These are phyloP conservation scores for Umimayanthus chanpuru DNA, from an alignment of 92 coral and sea anemone species.

Conservation along the genomic window DNA sequence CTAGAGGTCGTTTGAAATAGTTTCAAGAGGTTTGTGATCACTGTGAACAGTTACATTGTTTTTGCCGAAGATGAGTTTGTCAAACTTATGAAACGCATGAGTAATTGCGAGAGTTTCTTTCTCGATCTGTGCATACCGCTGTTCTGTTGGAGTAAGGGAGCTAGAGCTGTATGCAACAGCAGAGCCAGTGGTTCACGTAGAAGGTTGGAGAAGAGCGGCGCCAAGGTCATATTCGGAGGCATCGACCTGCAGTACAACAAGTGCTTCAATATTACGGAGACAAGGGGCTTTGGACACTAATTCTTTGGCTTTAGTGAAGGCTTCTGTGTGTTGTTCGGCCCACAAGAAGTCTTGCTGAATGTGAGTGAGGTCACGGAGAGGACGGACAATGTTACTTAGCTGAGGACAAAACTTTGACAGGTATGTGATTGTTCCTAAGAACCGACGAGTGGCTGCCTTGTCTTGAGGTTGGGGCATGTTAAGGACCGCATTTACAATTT, in stretches of 20 bases:
- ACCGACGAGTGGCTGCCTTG: conserved; percentile 58
- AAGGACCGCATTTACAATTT: conserved; percentile 34
- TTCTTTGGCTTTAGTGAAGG: conserved; percentile 61
- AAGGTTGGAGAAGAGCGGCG: conserved; percentile 62
- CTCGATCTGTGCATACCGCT: conserved; percentile 67
- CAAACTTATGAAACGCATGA: conserved; percentile 64
- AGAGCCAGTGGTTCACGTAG: conserved; percentile 25
- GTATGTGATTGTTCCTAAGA: conserved; percentile 46
- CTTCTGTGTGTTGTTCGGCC: conserved; percentile 62
- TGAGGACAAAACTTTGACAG: conserved; percentile 58
- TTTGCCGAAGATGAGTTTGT: conserved; percentile 64
- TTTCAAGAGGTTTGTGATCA: conserved; percentile 61
- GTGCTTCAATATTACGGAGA: conserved; percentile 62
- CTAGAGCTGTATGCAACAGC: conserved; percentile 66
- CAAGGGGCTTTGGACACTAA: conserved; percentile 59
- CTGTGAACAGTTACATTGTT: conserved; percentile 66
- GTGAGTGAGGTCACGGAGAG: conserved; percentile 59
- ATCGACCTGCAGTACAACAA: conserved; percentile 62
- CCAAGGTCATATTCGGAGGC: conserved; percentile 62
- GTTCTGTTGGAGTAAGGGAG: conserved; percentile 66
- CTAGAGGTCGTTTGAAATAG: conserved; percentile 58
- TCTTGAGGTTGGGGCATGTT: conserved; percentile 64
- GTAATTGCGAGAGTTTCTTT: conserved; percentile 60
- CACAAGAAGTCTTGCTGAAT: conserved; percentile 49
- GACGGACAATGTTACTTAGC: conserved; percentile 62